Evolutionary conservation across 2,113 vertebrate species (phyloP).

Genomic region (Bambusicola thoracicus): DNA sequence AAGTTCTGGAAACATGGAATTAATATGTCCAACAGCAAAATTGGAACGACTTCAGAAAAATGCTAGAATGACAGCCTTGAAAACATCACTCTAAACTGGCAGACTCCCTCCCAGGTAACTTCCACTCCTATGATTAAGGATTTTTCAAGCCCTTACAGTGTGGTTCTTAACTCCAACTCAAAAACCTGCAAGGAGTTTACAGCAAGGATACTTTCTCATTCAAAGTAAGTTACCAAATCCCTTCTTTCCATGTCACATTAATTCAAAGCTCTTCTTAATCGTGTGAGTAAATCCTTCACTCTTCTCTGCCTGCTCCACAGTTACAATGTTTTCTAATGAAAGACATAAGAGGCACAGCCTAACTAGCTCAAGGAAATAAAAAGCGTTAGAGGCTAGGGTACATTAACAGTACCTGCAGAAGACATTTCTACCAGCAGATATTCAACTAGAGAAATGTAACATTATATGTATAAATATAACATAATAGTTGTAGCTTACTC

Average conservation of each 20-base stretch:
- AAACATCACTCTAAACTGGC: background rate
- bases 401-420: background rate
- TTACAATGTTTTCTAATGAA: background rate
- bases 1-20: conserved; percentile 5
- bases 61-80: background rate
- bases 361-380: background rate
- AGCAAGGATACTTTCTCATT: background rate
- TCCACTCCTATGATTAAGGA: background rate
- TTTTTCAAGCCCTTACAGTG: background rate
- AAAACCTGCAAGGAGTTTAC: background rate
- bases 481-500: background rate
- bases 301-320: background rate
- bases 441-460: background rate
- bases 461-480: no score
- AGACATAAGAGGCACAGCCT: background rate
- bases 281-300: background rate
- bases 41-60: background rate
- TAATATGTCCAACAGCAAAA: background rate
- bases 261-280: background rate
- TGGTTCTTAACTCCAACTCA: background rate
- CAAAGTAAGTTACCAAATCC: background rate
- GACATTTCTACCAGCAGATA: background rate
- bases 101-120: background rate
- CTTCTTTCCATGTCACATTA: background rate
- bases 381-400: background rate